Base-by-base conservation (phyloP, 2,113 vertebrate species). In the Heloderma charlesbogerti region DNA sequence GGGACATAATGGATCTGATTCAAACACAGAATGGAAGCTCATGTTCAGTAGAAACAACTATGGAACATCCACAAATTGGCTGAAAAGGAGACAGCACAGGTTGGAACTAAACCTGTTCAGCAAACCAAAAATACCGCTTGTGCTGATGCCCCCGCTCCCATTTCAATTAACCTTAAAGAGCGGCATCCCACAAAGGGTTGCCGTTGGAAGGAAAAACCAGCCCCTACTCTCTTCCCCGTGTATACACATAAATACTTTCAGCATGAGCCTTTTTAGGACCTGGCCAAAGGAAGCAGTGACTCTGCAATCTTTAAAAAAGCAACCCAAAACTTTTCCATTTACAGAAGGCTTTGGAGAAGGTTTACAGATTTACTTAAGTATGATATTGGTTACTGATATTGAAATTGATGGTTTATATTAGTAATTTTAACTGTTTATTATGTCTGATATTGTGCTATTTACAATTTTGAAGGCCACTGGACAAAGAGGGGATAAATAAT, bases 1-100 rank as follows among this genome's bases (percentile, higher is more conserved):
- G 92, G 91, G 67, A 89, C 72, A 89, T 92, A 51, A 75, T 90
- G 84, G 45, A 91, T 9, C 22, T 71, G 91, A 90, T 60, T 60
- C 57, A 60, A 60, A 60, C 57, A 60, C 57, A 60, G 57, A 60
- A 60, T 48, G 57, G 90, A 87, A 89, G 89, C 63, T 5, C 66
- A 69, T 43, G 12, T 29, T 79, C 77, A 48, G 25, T 1, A 31
- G 3, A 79, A 29, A 29, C 15, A 15, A 18, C 34, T 9, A 69
- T 69, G 66, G 7, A 40, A 43, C 7, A 45, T 78, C 20, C 75
- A 25, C 34, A 60, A 60, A 63, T 9, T 31, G 25, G 54, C 20
- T 37, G 1, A 82, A 82, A 82, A 34, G 80, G 12, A 78, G n/a
- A 6, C 16, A 37, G 18, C 16, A 37, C 34, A 25, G 60, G 81